Conservation (phyloP, 2,797 vertebrate species). For the Coccyzus lansbergi region DNA sequence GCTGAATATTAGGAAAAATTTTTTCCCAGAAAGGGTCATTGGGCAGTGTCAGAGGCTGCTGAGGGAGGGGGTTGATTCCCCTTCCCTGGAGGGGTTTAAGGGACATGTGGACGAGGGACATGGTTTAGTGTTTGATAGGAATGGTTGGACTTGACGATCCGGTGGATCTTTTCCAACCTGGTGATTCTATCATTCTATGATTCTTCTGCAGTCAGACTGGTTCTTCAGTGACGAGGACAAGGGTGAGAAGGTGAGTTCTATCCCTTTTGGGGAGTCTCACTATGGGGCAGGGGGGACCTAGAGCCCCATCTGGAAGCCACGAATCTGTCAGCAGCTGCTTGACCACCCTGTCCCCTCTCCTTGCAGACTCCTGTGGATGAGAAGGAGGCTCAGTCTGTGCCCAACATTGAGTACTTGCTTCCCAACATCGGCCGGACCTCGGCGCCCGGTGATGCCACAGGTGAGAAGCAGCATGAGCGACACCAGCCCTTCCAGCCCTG, state of each 20-base stretch:
- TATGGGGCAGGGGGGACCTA: neutral
- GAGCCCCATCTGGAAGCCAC: fast-evolving
- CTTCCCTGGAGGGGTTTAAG: no score
- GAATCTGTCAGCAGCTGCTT: neutral
- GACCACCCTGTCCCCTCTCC: fast-evolving
- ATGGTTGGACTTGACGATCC: no score
- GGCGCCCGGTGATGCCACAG: constrained; percentile 88
- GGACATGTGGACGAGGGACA: no score
- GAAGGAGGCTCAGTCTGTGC: constrained; percentile 90
- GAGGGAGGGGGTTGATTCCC: no score
- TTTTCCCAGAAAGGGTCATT: no score
- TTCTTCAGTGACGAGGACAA: constrained; percentile 95
- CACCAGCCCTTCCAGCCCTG: fast-evolving
- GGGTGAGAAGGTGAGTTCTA: constrained; percentile 88
- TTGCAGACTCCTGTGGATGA: constrained; percentile 92
- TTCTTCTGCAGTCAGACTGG: constrained; percentile 85
- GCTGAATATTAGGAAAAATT: no score
- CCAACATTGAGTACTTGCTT: constrained; percentile 97
- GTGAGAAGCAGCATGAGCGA: constrained; percentile 74
- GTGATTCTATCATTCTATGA: no score
- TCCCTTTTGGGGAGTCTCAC: fast-evolving
- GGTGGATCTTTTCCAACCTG: no score
- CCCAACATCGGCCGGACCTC: constrained; percentile 94
- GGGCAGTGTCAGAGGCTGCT: no score
- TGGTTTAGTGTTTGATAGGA: no score